Conservation (phyloP, 2,888 invertebrate genomes). For the Serrognathus titanus region DNA sequence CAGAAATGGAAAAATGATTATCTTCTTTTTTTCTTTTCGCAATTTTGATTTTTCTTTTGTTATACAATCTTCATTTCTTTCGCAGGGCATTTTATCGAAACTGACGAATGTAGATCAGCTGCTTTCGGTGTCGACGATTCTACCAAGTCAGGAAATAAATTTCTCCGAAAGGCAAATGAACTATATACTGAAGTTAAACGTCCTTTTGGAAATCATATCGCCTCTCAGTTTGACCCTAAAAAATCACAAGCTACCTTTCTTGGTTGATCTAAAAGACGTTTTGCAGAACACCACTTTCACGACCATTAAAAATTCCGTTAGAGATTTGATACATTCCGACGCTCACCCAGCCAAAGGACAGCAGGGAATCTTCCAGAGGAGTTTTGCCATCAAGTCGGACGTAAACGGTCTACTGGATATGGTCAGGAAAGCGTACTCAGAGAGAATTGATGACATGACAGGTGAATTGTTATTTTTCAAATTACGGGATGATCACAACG, state of each 20-base stretch:
- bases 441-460: conserved; percentile 75
- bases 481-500: not conserved
- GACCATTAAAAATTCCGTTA: conserved; percentile 41
- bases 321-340: conserved; percentile 54
- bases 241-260: conserved; percentile 34
- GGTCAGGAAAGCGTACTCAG: conserved; percentile 79
- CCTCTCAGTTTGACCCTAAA: conserved; percentile 55
- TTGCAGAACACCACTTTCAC: conserved; percentile 32
- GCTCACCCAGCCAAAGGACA: conserved; percentile 55
- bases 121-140: conserved; percentile 57
- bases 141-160: conserved; percentile 49
- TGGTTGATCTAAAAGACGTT: conserved; percentile 31
- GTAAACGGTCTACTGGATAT: conserved; percentile 80
- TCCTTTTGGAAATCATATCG: conserved; percentile 68
- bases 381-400: conserved; percentile 73
- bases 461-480: conserved; percentile 42
- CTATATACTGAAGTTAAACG: conserved; percentile 73
- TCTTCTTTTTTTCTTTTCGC: too few species aligned
- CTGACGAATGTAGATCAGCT: conserved; percentile 78
- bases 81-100: conserved; percentile 61
- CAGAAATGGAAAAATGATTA: too few species aligned
- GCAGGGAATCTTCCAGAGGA: conserved; percentile 59
- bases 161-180: conserved; percentile 74
- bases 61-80: conserved; percentile 15
- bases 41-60: not conserved